Evolutionary conservation across 2,888 invertebrate genomes (phyloP), one percentile per base, ranked within the genome.

Genomic region (Helicoverpa assulta): DNA sequence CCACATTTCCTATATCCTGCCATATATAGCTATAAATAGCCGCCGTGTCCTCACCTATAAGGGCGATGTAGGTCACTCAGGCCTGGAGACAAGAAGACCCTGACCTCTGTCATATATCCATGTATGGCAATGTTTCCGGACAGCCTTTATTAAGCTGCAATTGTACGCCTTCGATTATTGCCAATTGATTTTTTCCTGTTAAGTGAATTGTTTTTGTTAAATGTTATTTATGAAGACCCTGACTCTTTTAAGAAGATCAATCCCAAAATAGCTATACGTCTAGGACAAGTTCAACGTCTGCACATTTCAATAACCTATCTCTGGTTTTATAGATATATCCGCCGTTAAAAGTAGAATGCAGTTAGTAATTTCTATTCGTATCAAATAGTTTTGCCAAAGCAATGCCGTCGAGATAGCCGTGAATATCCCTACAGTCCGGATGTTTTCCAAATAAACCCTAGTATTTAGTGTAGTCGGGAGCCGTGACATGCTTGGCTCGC

Each of bases 61-160:
- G 68, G 68, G 61, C 47, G 16, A 59, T 74, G 54, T 79, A 75
- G 75, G 78, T 62, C 74, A 10, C 26, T 33, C 19, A 61, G 51
- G 37, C 14, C 53, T 51, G 60, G 66, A 10, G 16, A 37, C 50
- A 33, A 56, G 50, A 54, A 2, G 18, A 33, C 79, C 79, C 47
- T 75, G 75, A 75, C 79, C 79, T 26, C 52, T 54, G 51, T 74
- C 56, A 57, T 19, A 18, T 33, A 61, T 18, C 62, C 59, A 26
- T 55, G 37, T 12, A 18, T 29, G 29, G 4, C 10, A 58, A 43
- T 16, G 54, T 40, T 79, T 79, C 75, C 80, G 67, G 75, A n/a
- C 21, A 43, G 8, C 8, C 57, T 52, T 4, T 57, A 33, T 73
- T 51, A 33, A 56, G 53, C 26, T 37, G 16, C 67, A 26, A 53